Evolutionary conservation across 2,797 vertebrate species (phyloP), one percentile per base, ranked within the genome.

Genomic region (Rachycentron canadum): DNA sequence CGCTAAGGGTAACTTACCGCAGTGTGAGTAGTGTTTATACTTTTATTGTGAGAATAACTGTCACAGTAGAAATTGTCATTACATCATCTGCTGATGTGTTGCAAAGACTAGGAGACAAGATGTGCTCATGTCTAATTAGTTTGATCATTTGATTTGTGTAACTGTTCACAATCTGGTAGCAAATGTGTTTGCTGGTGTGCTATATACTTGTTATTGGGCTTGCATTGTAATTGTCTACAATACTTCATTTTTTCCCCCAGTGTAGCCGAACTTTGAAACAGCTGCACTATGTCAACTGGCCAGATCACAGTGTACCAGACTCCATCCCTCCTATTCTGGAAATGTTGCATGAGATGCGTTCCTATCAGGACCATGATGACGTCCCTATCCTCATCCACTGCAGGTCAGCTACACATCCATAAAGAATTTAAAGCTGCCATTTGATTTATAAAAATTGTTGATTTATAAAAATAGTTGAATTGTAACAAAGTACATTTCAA

Each of bases 231-330:
- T 59, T 34, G 16, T 73, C 55, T 65, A 9, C 14, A 13, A 62
- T n/a, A n/a, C 7, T 17, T 55, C n/a, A 2, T 40, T n/a, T 30
- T 30, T 64, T 76, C 57, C 53, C 81, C 45, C 87, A 99, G 98
- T 90, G 83, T 58, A 94, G 87, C 52, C 96, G 96, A 77, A 96
- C 93, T 5, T 21, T 99, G 83, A 91, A 93, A 84, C 98, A 99
- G 84, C 95, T 99, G 91, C 98, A 99, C 89, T 99, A 99, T 58
- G 90, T 94, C 83, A 97, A 98, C 72, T 99, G 98, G 98, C 98
- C 98, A 0, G 98, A 99, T 85, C 98, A 99, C 0, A 97, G 98
- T 0, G 91, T 99, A 0, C 98, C 98, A 10, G 95, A 96, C 3
- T 96, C 96, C 86, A 95, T 97, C 45, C 92, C 96, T 10, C 95